Percentiles rank a stretch among this genome's conserved stretches.
phyloP scores from a whole-genome alignment of 2,113 vertebrate species.

The Sminthopsis crassicaudata region DNA sequence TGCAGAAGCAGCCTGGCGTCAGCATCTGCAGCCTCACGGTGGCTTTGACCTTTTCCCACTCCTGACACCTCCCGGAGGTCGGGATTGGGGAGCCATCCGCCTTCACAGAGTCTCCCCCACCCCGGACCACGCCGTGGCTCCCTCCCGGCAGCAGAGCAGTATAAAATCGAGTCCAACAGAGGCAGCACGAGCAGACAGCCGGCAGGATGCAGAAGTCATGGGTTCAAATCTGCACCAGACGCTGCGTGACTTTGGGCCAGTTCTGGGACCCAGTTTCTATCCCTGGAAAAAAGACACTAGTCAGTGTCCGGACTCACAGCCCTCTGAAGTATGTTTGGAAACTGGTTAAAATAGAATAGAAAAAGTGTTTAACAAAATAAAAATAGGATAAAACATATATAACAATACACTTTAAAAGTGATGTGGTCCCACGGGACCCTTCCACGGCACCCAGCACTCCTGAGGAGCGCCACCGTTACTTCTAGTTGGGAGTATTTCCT shows the following conservation, averaged over 20 bases:
- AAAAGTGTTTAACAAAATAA: background rate
- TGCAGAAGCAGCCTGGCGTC: background rate
- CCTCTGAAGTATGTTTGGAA: background rate
- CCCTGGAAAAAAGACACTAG: background rate
- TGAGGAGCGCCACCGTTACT: background rate
- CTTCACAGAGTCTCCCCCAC: background rate
- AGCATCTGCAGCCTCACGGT: background rate
- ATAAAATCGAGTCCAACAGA: background rate
- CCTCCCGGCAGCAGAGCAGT: background rate
- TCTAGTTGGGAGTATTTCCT: background rate
- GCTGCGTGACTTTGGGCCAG: background rate
- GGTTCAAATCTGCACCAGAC: background rate
- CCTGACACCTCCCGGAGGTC: background rate
- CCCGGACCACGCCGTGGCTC: background rate
- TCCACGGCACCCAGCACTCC: rapidly evolving
- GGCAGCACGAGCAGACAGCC: rapidly evolving
- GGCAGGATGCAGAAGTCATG: background rate
- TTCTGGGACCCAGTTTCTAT: background rate
- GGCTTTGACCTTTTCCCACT: background rate
- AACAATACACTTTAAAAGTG: background rate
- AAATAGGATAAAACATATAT: background rate
- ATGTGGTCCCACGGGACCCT: background rate
- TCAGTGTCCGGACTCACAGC: background rate
- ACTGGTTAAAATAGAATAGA: background rate
- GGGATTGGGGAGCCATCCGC: background rate